A percentile compares a stretch with the other conserved stretches of the same genome.
Evolutionary conservation across 2,113 vertebrate genomes (phyloP).

Genomic region (Pipa parva): DNA sequence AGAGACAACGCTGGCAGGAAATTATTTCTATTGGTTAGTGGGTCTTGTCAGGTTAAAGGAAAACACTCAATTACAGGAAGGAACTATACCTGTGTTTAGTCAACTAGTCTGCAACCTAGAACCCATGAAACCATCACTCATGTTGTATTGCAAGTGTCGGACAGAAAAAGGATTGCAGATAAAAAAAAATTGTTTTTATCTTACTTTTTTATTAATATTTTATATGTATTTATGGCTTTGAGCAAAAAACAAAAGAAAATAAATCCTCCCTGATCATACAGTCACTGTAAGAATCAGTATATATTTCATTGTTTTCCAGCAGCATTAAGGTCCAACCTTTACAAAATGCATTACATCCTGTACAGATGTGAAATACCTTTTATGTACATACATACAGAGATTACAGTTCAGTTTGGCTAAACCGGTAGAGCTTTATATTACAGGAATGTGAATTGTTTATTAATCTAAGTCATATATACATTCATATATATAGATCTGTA

Average conservation of each 20-base stretch:
- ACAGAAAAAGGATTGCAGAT: no score
- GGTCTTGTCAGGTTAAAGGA: no score
- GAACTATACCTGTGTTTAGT: no score
- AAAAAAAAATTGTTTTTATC: no score
- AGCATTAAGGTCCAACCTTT: conserved; percentile 61
- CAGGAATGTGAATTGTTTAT: conserved; percentile 64
- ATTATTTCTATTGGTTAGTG: no score
- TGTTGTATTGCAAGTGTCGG: no score
- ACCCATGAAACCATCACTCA: no score
- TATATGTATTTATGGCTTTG: conserved; percentile 76
- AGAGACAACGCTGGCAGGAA: no score
- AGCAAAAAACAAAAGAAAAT: conserved; percentile 75
- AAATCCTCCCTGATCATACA: conserved; percentile 65
- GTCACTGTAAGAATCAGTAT: conserved; percentile 59
- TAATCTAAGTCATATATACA: conserved; percentile 63
- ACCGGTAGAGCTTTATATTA: conserved; percentile 65
- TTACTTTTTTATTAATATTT: conserved; percentile 74
- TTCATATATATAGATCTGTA: conserved; percentile 60
- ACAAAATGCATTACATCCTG: conserved; percentile 67
- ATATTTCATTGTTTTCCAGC: conserved; percentile 53
- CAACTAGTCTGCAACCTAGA: no score
- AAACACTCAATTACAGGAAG: no score
- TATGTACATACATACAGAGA: conserved; percentile 66
- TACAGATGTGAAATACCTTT: conserved; percentile 65
- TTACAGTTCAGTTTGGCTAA: conserved; percentile 59